Base-by-base conservation (phyloP, 2,888 invertebrate genomes). In the Clusia tigrina region DNA sequence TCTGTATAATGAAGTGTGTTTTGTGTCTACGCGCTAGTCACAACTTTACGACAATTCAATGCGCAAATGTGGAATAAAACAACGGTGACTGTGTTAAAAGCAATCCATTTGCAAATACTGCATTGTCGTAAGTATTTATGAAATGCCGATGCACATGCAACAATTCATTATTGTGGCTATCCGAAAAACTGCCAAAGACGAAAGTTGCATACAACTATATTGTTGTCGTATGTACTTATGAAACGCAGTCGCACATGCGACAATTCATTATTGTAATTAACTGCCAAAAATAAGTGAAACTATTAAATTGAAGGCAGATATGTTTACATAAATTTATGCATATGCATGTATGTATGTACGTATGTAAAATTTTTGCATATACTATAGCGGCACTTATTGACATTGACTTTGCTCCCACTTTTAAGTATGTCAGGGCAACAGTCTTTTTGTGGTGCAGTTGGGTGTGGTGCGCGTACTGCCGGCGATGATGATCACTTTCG, bases 401-500 rank as follows among this genome's bases (percentile, higher is more conserved):
- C n/a, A 42, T 42, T 42, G 42, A 42, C 42, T 10, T 42, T 42
- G 42, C 9, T 12, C 32, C 6, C 32, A 32, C 12, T 6, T n/a
- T 10, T n/a, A 42, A 48, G 48, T 48, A 22, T 48, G 48, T 48
- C 48, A 48, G 18, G 48, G 48, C 15, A 18, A 20, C 18, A 32
- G 32, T 32, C 22, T 18, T 48, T 18, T 9, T 20, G 15, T 18
- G 20, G 18, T 20, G 48, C 20, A 48, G 48, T 15, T 20, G 48
- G 48, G 48, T 15, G 48, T 20, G 22, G 48, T 48, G 22, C n/a
- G 48, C 32, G 18, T 20, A 15, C 20, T 48, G 48, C 48, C n/a
- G 32, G 32, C 32, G 32, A 32, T 15, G n/a, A 48, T 20, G 53
- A 63, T 67, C 68, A 68, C 69, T 70, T 69, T 71, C 67, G 68